Conservation (phyloP, 1,140 invertebrate species). For the Scaptodrosophila lebanonensis region DNA sequence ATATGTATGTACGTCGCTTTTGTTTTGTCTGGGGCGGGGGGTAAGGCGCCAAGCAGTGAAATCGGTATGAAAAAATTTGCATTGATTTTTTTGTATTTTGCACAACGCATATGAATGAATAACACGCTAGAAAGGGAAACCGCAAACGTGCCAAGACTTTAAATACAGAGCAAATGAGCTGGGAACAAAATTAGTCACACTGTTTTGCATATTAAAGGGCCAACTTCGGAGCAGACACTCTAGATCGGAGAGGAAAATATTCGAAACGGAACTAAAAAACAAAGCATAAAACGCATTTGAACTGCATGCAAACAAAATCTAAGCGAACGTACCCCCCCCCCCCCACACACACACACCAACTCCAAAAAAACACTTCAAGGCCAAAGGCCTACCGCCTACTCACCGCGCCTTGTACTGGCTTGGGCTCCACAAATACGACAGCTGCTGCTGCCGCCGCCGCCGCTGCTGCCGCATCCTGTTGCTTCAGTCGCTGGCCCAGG, state of each 20-base stretch:
- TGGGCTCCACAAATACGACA: constrained; percentile 60
- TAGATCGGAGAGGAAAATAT: no score
- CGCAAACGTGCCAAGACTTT: constrained; percentile 24
- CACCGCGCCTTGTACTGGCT: constrained; percentile 58
- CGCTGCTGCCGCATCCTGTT: constrained; percentile 43
- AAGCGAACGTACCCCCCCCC: neutral
- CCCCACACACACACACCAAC: constrained; percentile 2
- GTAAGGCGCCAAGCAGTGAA: constrained; percentile 25
- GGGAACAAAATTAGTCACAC: no score
- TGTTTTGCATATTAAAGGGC: no score
- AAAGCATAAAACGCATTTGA: constrained; percentile 10
- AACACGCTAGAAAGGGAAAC: constrained; percentile 30
- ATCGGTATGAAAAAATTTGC: constrained; percentile 35
- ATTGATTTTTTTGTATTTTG: constrained; percentile 25
- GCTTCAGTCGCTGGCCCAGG: constrained; percentile 56
- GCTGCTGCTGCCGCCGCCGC: constrained; percentile 2
- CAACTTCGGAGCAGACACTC: no score
- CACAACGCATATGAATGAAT: constrained; percentile 1
- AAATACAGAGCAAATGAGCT: constrained; percentile 14
- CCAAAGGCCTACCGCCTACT: constrained; percentile 36
- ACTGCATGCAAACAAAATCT: constrained; percentile 34
- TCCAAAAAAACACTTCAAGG: neutral
- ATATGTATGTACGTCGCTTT: neutral
- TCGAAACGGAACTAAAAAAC: constrained; percentile 2
- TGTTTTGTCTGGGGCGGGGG: neutral